phyloP scores from a whole-genome alignment of 2,113 vertebrate species.

The Nerophis ophidion region DNA sequence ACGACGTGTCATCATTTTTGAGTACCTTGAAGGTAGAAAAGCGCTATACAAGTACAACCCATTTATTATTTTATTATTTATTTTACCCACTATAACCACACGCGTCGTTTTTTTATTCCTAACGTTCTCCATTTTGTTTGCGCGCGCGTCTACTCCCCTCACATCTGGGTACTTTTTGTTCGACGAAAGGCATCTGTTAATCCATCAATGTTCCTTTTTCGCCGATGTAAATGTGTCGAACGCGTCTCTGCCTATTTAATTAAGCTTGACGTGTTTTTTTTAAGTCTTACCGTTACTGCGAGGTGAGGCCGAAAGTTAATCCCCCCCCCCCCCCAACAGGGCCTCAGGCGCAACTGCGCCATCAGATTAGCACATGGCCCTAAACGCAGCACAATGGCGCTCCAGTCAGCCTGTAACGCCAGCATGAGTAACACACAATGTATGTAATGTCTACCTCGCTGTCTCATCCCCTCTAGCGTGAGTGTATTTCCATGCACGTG shows the following conservation, averaged over 20 bases:
- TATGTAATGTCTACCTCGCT: neutral
- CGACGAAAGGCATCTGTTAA: neutral
- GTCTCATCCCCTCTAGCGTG: neutral
- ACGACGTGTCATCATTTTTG: too few species aligned
- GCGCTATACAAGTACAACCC: too few species aligned
- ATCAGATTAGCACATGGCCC: neutral
- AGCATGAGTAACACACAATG: neutral
- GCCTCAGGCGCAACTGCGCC: neutral
- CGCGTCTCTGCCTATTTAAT: neutral
- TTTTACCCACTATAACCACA: too few species aligned
- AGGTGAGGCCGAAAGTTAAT: conserved; percentile 1
- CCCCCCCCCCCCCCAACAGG: neutral
- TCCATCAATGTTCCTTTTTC: neutral
- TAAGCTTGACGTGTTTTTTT: neutral
- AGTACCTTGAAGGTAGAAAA: too few species aligned
- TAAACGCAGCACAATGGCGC: neutral
- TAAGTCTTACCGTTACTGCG: neutral
- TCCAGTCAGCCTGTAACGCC: too few species aligned
- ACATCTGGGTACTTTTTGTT: neutral
- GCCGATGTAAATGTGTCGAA: neutral
- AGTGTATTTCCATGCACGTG: conserved; percentile 54
- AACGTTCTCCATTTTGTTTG: neutral
- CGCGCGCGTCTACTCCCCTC: neutral
- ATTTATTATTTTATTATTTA: too few species aligned
- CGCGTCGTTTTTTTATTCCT: too few species aligned